Percentiles rank a stretch among this genome's conserved stretches.
Conservation (phyloP, 2,113 vertebrate genomes). For the Leptobrachium leishanense region DNA sequence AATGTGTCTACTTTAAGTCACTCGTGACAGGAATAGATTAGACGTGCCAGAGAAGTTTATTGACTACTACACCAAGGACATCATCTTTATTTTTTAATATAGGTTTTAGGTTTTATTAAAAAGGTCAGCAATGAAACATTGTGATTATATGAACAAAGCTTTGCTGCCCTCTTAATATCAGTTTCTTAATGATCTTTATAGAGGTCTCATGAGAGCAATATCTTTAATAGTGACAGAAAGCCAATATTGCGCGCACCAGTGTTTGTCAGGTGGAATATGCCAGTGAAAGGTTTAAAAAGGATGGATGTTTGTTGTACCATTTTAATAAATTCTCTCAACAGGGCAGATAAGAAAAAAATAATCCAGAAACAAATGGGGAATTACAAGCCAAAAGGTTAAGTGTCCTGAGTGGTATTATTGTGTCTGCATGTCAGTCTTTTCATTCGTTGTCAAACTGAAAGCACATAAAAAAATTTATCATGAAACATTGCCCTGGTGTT, state of each 20-base stretch:
- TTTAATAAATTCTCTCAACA: neutral
- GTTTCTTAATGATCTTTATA: conserved; percentile 40
- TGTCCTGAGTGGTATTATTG: neutral
- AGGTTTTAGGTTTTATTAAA: conserved; percentile 36
- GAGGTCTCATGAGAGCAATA: conserved; percentile 17
- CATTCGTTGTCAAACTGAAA: too few species aligned
- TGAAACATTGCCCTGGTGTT: too few species aligned
- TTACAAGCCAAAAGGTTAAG: neutral
- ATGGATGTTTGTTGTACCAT: neutral
- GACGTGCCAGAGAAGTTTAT: conserved; percentile 31
- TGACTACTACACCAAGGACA: conserved; percentile 40
- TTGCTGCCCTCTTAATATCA: conserved; percentile 35
- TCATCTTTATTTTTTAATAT: conserved; percentile 18
- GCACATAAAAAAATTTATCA: too few species aligned
- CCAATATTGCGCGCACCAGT: conserved; percentile 23
- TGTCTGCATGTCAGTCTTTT: neutral
- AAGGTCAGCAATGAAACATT: conserved; percentile 41
- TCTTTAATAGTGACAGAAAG: conserved; percentile 36
- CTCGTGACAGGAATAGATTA: conserved; percentile 40
- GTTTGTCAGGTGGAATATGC: conserved; percentile 33
- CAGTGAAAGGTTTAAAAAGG: conserved; percentile 11
- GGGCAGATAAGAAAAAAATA: neutral
- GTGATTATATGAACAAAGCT: conserved; percentile 44
- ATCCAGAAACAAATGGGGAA: neutral
- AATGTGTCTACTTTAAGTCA: neutral